Base-by-base conservation (phyloP, 2,113 vertebrate species). In the Steatornis caripensis region DNA sequence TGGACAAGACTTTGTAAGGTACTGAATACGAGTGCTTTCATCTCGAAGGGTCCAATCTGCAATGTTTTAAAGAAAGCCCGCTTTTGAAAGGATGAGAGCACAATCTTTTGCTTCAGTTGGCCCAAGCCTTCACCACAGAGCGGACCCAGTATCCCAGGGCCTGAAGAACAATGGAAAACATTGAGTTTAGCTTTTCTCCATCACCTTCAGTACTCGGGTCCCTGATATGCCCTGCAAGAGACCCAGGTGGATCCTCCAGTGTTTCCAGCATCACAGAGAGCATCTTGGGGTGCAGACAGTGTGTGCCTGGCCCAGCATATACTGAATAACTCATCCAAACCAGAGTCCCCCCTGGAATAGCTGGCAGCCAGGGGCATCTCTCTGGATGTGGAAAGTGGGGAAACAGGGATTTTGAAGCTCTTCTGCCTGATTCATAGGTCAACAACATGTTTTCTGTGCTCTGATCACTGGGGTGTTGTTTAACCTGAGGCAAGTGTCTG, bases 171-270 rank as follows among this genome's bases (percentile, higher is more conserved):
- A 70, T 70, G 46, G 36, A 72, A 77, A 79, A 61, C 4, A 7
- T 2, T 46, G 54, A 60, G 8, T 49, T 57, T 19, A 37, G 5
- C 4, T 80, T 85, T 88, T 14, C 3, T 48, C 23, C 5, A 10
- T 23, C 0, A 0, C 5, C 5, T 6, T 70, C n/a, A 39, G 2
- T 55, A 26, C 4, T 15, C 2, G 2, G 15, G 37, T 66, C 10
- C 30, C 15, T 69, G 36, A 6, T 7, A 20, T 7, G 26, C 7
- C 15, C 43, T 70, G 18, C 26, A 62, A n/a, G 6, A 36, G 49
- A 45, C 32, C 15, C 22, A 53, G 16, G 29, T 49, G 8, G 30
- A 53, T 83, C 6, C 14, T 85, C 12, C 18, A 62, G 14, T 17
- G 39, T 27, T 70, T 78, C 10, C 43, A 71, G 54, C 15, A 66